Base-by-base conservation (phyloP, 1,140 invertebrate species). In the Thaumetopoea pityocampa region DNA sequence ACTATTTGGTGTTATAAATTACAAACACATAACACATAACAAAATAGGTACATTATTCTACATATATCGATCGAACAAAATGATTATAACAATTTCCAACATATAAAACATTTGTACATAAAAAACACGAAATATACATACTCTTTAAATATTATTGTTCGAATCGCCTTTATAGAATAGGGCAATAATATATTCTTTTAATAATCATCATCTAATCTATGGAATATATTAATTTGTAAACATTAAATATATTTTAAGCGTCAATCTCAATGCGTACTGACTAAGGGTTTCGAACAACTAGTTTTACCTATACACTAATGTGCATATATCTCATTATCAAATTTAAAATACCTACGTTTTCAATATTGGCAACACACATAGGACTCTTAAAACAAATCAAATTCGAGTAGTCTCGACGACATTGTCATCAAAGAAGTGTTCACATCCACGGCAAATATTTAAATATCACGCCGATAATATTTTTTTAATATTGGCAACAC, bases 1-100 rank as follows among this genome's bases (percentile, higher is more conserved):
- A 76, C 66, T 69, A 68, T 67, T 69, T 76, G 73, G 71, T 78
- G 71, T 78, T 71, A 70, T 64, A 67, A 73, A 72, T 70, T 60
- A 72, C n/a, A n/a, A n/a, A n/a, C n/a, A n/a, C n/a, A n/a, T 74
- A 65, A 67, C 48, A 65, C 36, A 57, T 63, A 71, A 68, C 54
- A 70, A 71, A 74, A 59, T 61, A 69, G 32, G 19, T 49, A 54
- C 34, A 32, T 32, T 52, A 47, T 56, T 34, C 53, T 59, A 63
- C 63, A 60, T 37, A 59, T 57, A 54, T 53, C 38, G 27, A 57
- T 22, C 40, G 47, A 69, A 70, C 30, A 61, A 63, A 54, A 70
- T 56, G 52, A 56, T 49, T 54, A 66, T 51, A 73, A 67, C 52
- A 62, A 61, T 51, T 55, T 34, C 56, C 32, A 62, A 68, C 46